phyloP scores from a whole-genome alignment of 1,140 invertebrate genomes.

The Brachionus rubens region DNA sequence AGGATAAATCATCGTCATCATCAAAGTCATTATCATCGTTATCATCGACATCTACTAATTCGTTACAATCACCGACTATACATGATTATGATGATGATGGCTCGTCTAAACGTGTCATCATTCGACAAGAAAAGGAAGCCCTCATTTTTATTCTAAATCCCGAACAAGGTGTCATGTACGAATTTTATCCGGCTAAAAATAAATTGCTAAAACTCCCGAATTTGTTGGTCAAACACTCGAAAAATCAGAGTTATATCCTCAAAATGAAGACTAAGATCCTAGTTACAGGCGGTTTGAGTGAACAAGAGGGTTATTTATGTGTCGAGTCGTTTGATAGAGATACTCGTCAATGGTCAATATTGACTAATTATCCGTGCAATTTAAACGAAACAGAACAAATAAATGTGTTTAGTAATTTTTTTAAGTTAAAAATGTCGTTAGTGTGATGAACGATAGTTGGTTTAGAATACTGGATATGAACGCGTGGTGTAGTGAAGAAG shows the following conservation, averaged over 20 bases:
- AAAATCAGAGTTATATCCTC: neutral
- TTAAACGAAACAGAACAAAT: neutral
- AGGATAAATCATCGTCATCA: neutral
- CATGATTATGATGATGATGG: slow-evolving; percentile 6
- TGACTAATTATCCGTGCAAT: neutral
- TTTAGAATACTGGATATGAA: neutral
- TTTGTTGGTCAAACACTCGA: slow-evolving; percentile 2
- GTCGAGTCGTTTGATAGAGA: neutral
- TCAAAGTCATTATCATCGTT: neutral
- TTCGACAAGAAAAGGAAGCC: slow-evolving; percentile 34
- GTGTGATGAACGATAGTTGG: neutral
- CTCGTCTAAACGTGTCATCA: neutral
- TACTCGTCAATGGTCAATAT: neutral
- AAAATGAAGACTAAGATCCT: slow-evolving; percentile 15
- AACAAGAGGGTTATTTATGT: neutral
- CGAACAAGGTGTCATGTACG: slow-evolving; percentile 23
- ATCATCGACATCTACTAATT: slow-evolving; percentile 14
- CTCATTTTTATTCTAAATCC: slow-evolving; percentile 17
- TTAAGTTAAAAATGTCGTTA: slow-evolving; percentile 21
- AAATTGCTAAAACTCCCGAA: slow-evolving; percentile 27
- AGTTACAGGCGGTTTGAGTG: neutral
- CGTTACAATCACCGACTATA: slow-evolving; percentile 7
- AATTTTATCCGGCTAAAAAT: slow-evolving; percentile 40
- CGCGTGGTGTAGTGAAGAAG: no score
- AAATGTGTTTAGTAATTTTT: neutral